Conservation (phyloP, 2,113 vertebrate species). For the Riparia riparia region DNA sequence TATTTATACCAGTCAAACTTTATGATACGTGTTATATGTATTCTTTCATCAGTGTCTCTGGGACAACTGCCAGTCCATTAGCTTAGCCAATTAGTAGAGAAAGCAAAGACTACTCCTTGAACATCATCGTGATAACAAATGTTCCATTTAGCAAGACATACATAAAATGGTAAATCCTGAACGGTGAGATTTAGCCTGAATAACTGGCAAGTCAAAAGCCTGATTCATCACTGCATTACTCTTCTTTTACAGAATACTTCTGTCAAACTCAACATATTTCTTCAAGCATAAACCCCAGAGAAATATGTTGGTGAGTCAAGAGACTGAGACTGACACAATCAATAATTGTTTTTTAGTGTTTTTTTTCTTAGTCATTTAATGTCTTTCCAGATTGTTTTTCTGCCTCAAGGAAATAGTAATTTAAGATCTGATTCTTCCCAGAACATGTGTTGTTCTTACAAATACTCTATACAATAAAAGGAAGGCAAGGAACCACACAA, state of each 20-base stretch:
- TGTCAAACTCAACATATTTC: neutral
- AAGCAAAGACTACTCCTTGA: neutral
- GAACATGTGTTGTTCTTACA: neutral
- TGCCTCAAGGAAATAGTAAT: neutral
- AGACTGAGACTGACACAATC: neutral
- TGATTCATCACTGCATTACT: neutral
- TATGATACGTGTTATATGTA: neutral
- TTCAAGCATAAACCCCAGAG: neutral
- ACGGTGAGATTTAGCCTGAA: neutral
- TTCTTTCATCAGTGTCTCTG: neutral
- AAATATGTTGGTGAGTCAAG: neutral
- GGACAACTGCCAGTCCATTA: neutral
- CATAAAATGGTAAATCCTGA: neutral
- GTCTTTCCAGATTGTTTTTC: neutral
- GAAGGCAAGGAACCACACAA: neutral
- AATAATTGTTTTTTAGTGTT: neutral
- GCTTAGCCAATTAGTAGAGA: neutral
- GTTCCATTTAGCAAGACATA: neutral
- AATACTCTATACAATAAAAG: neutral
- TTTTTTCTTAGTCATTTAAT: neutral
- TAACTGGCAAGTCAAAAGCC: neutral
- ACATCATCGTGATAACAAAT: neutral
- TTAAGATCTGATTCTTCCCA: neutral
- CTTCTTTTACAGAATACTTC: neutral
- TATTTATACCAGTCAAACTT: neutral